A percentile compares a stretch with the other conserved stretches of the same genome.
Evolutionary conservation across 2,888 invertebrate genomes (phyloP).

Genomic region (Drosophila falleni): DNA sequence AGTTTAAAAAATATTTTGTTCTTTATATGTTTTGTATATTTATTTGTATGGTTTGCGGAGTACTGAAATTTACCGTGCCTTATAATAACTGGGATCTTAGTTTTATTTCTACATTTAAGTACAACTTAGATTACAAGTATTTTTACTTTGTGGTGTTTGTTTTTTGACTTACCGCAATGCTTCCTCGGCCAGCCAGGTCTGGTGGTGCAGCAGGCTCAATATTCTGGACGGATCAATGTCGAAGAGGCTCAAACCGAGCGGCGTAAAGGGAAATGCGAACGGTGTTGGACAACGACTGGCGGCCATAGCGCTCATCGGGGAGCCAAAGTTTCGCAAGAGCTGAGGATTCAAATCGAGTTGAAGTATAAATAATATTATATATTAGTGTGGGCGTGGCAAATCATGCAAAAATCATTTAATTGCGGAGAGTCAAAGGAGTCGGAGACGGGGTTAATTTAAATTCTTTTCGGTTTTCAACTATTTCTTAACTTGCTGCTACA

Average conservation of each 20-base stretch:
- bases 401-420: conserved; percentile 7
- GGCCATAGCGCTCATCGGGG: conserved; percentile 67
- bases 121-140: no score
- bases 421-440: background rate
- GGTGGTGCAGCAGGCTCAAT: conserved; percentile 87
- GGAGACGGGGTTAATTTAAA: conserved; percentile 13
- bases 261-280: conserved; percentile 87
- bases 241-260: conserved; percentile 85
- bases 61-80: no score
- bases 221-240: conserved; percentile 87
- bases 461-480: background rate
- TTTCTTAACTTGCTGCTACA: conserved; percentile 16
- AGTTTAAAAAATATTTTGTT: no score
- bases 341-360: conserved; percentile 36
- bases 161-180: conserved; percentile 82
- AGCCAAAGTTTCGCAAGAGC: conserved; percentile 79
- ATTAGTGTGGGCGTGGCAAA: background rate
- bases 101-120: no score
- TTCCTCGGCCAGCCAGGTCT: conserved; percentile 85
- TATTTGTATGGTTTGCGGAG: no score
- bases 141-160: background rate
- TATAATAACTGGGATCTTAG: no score
- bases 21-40: no score
- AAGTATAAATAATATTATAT: background rate
- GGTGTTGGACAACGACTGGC: conserved; percentile 86